Conservation (phyloP, 2,888 invertebrate genomes). For the Sphaerophoria taeniata region DNA sequence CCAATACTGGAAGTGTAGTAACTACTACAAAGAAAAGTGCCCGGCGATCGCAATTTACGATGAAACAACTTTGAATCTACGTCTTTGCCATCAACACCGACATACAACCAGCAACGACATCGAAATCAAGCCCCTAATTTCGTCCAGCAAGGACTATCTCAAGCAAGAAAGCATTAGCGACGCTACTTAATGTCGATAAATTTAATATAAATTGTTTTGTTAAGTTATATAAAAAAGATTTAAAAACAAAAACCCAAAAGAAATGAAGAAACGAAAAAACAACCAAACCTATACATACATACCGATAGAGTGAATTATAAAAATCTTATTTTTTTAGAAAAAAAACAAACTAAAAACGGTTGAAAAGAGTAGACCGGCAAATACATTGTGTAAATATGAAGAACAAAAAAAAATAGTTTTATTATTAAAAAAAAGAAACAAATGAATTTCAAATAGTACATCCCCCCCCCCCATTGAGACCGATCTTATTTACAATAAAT, state of each 20-base stretch:
- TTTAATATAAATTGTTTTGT: constrained; percentile 11
- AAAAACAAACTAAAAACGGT: background rate
- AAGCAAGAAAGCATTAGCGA: constrained; percentile 55
- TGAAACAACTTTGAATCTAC: constrained; percentile 80
- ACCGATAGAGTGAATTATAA: constrained; percentile 39
- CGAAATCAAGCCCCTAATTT: constrained; percentile 79
- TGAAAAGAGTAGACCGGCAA: too few relatives aligned
- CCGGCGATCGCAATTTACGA: constrained; percentile 83
- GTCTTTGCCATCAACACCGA: constrained; percentile 82
- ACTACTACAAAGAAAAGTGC: constrained; percentile 83
- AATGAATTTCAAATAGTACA: too few relatives aligned
- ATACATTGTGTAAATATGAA: too few relatives aligned
- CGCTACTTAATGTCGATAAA: constrained; percentile 56
- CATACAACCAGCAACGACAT: constrained; percentile 81
- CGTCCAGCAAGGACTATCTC: constrained; percentile 76
- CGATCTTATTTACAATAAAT: constrained; percentile 42
- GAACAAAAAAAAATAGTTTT: too few relatives aligned
- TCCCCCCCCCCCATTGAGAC: too few relatives aligned
- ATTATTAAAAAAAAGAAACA: too few relatives aligned
- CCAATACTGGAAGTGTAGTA: constrained; percentile 83
- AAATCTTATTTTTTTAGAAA: background rate
- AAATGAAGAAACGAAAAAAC: constrained; percentile 25
- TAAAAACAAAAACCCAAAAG: constrained; percentile 16
- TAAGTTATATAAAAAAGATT: background rate
- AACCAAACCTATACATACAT: background rate